phyloP scores from a whole-genome alignment of 37 sponge, comb jelly and placozoan genomes.

The Aplysina aerophoba region DNA sequence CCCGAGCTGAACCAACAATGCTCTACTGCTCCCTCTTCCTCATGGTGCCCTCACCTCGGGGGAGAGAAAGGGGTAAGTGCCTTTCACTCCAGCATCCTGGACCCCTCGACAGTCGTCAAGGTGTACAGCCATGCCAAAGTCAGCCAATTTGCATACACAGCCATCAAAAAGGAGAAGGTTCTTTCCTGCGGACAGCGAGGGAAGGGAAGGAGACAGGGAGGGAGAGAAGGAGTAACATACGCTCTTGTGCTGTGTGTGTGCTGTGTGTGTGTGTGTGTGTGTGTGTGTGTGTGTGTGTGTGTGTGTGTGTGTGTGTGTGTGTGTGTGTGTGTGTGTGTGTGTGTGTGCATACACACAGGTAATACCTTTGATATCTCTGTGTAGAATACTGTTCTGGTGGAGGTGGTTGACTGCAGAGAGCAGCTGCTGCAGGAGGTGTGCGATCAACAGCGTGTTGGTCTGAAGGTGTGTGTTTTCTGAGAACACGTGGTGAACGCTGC shows the following conservation, averaged over 20 bases:
- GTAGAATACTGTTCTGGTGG: constrained; percentile 19
- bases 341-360: neutral
- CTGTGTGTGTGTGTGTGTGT: constrained; percentile 24
- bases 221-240: neutral
- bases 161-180: constrained; percentile 17
- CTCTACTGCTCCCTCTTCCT: neutral
- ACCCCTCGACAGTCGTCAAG: neutral
- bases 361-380: constrained; percentile 36
- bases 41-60: constrained; percentile 6
- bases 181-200: neutral
- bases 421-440: constrained; percentile 7
- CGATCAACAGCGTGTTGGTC: neutral
- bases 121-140: constrained; percentile 29
- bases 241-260: constrained; percentile 32
- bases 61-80: constrained; percentile 3
- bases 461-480: neutral
- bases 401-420: constrained; percentile 9
- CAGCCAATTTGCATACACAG: constrained; percentile 17
- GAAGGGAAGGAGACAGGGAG: neutral
- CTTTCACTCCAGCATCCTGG: neutral
- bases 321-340: constrained; percentile 14
- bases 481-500: neutral
- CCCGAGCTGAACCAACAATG: neutral
- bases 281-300: neutral
- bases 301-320: constrained; percentile 14